Base-by-base conservation (phyloP, 2,113 vertebrate genomes). In the Myocastor coypus region DNA sequence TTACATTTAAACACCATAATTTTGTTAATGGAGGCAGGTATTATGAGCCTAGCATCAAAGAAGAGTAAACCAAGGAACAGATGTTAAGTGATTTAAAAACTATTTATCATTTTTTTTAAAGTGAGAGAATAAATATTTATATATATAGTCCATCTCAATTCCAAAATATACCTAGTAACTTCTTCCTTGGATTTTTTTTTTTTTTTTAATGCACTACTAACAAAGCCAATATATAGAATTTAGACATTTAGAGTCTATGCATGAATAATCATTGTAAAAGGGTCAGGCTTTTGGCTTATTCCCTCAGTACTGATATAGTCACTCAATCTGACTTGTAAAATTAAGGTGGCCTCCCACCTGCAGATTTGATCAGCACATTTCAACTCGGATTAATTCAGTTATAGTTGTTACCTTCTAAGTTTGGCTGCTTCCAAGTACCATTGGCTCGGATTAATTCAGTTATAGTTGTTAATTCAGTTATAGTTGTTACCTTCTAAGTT, bases 11-110 rank as follows among this genome's bases (percentile, higher is more conserved):
- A 78, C 52, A 85, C 11, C 10, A 40, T 50, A 55, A 85, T 82
- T 96, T 81, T 89, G 80, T 89, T 69, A 64, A 96, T 52, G 22
- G 69, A 94, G 37, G 24, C 55, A 75, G 6, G 37, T 50, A 95
- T 88, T 69, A 63, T 64, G 22, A 94, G 46, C 19, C 40, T 71
- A 52, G 42, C 8, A 40, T 71, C 59, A 91, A 20, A 64, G 7
- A 68, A 69, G 8, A 78, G 73, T 91, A 96, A 87, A 52, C 13
- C 5, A 1, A 95, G 20, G 30, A 84, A 87, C 28, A 83, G 13
- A 92, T 91, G 32, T 57, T 61, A 92, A 90, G 10, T 75, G 52
- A 95, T 16, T 80, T 52, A 19, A 78, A 89, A 95, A 87, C 16
- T 7, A 22, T 61, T 37, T 50, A 89, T 73, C 75, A 83, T 46